A percentile compares a stretch with the other conserved stretches of the same genome.
phyloP scores from a whole-genome alignment of 2,113 vertebrate species.

The Romanogobio albipinnatus region DNA sequence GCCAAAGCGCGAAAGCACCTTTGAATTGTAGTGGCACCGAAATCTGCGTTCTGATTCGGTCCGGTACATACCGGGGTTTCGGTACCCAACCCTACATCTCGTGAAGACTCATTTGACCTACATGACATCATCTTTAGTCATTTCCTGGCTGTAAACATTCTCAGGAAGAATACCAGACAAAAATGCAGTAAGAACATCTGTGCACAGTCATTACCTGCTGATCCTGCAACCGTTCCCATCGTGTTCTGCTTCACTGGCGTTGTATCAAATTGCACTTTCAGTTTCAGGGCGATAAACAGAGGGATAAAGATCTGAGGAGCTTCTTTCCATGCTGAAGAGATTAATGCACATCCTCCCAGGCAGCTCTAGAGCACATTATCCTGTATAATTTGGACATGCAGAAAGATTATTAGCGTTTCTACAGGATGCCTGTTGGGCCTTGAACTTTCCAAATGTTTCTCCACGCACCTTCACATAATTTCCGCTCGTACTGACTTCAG shows the following conservation, averaged over 20 bases:
- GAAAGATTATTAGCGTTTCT: conserved; percentile 5
- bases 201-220: neutral
- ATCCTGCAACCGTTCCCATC: neutral
- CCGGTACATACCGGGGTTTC: too few relatives aligned
- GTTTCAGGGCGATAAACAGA: neutral
- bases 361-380: neutral
- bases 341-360: conserved; percentile 1
- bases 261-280: neutral
- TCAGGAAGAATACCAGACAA: neutral
- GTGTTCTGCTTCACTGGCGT: neutral
- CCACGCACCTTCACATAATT: conserved; percentile 37
- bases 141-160: neutral
- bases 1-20: too few relatives aligned
- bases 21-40: too few relatives aligned
- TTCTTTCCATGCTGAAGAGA: neutral
- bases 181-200: neutral
- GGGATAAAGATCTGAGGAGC: neutral
- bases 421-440: neutral
- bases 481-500: conserved; percentile 19
- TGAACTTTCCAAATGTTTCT: conserved; percentile 31
- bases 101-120: neutral
- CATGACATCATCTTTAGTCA: neutral
- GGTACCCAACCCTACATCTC: too few relatives aligned
- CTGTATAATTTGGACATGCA: neutral
- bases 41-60: too few relatives aligned